A percentile compares a stretch with the other conserved stretches of the same genome.
Evolutionary conservation across 2,888 invertebrate species (phyloP).

Genomic region (Stegana nigrithorax): DNA sequence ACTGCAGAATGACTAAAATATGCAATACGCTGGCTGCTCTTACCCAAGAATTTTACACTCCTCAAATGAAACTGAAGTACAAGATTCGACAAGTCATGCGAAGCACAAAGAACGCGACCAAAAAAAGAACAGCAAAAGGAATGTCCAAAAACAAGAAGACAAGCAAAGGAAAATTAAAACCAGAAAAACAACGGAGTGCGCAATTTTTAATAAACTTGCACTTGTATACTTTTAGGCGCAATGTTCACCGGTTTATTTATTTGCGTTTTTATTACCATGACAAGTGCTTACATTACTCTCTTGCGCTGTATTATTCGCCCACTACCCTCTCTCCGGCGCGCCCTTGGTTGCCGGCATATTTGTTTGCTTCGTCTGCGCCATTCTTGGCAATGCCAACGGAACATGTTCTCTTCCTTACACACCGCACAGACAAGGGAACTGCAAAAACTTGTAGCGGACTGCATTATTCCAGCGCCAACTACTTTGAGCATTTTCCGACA

Average conservation of each 20-base stretch:
- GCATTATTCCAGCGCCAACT: background rate
- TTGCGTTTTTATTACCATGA: conserved; percentile 15
- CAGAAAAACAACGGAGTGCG: conserved; percentile 8
- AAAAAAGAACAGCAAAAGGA: conserved; percentile 24
- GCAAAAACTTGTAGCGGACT: background rate
- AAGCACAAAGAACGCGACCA: too few relatives aligned
- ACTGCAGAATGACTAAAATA: too few relatives aligned
- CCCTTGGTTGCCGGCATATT: background rate
- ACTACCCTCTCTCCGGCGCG: background rate
- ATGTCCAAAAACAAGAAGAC: conserved; percentile 21
- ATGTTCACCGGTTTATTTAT: background rate
- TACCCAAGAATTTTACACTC: conserved; percentile 21
- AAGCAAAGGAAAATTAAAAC: conserved; percentile 21
- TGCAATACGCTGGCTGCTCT: conserved; percentile 4
- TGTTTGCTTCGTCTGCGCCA: background rate
- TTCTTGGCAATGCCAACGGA: background rate
- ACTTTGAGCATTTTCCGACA: background rate
- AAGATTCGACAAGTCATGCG: conserved; percentile 47
- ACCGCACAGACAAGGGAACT: too few relatives aligned
- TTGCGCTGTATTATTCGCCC: too few relatives aligned
- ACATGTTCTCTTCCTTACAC: background rate
- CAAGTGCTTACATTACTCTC: conserved; percentile 5
- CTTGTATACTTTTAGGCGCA: conserved; percentile 3
- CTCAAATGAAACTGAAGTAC: conserved; percentile 57
- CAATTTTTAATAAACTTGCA: conserved; percentile 52